Evolutionary conservation across 2,888 invertebrate genomes (phyloP).

Genomic region (Leptodirus hochenwartii): DNA sequence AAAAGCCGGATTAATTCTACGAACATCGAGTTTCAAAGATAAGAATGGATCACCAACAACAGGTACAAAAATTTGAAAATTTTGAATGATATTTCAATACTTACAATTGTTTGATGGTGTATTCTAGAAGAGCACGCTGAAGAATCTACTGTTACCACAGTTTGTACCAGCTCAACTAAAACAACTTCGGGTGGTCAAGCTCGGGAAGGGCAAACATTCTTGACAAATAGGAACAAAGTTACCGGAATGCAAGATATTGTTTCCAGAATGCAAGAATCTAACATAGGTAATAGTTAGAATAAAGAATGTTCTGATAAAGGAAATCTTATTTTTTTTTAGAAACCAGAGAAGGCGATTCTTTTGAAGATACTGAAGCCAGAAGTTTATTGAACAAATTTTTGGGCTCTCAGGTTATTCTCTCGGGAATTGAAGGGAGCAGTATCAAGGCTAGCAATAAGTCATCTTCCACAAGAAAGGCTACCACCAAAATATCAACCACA

Average conservation of each 20-base stretch:
- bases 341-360: slow-evolving; percentile 42
- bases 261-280: slow-evolving; percentile 45
- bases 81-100: not conserved
- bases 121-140: not conserved
- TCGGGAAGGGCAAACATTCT: slow-evolving; percentile 40
- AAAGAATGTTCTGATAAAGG: slow-evolving; percentile 29
- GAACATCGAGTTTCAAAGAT: slow-evolving; percentile 41
- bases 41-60: slow-evolving; percentile 17
- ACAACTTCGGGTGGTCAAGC: slow-evolving; percentile 15
- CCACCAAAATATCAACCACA: slow-evolving; percentile 13
- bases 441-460: slow-evolving; percentile 17
- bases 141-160: slow-evolving; percentile 2
- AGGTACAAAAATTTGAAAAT: slow-evolving; percentile 14
- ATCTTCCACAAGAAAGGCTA: slow-evolving; percentile 14
- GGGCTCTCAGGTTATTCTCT: slow-evolving; percentile 63
- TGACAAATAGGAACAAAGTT: slow-evolving; percentile 51
- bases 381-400: slow-evolving; percentile 67
- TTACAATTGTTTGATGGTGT: no score
- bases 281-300: slow-evolving; percentile 3
- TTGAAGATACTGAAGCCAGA: slow-evolving; percentile 52
- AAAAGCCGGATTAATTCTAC: slow-evolving; percentile 56
- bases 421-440: slow-evolving; percentile 42
- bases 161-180: slow-evolving; percentile 11
- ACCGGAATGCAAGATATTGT: slow-evolving; percentile 59
- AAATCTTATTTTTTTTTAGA: slow-evolving; percentile 25